Base-by-base conservation (phyloP, 2,113 vertebrate species). In the Poecile atricapillus region DNA sequence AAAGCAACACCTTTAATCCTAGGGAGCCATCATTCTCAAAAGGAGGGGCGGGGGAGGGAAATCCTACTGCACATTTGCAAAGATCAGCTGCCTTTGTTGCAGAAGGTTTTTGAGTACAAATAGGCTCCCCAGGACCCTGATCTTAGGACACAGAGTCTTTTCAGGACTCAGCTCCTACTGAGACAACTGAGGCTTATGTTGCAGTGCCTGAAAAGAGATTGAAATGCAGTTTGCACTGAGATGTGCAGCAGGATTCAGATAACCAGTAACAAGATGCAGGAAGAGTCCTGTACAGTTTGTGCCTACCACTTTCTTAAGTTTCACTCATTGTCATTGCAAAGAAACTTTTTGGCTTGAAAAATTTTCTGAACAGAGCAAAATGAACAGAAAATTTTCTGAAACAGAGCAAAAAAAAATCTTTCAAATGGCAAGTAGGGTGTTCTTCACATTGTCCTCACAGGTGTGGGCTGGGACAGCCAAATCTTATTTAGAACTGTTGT, bases 61-160 rank as follows among this genome's bases (percentile, higher is more conserved):
- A 52, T 39, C 43, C 22, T 53, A 30, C 41, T 3, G 1, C 69
- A 79, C 41, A 60, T 87, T 94, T 89, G 44, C 60, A 86, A 79
- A 87, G 46, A 86, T 68, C 58, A 62, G 41, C 41, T 30, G 62
- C 69, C 50, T 89, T 89, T 82, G 78, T 65, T 89, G 62, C 37
- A 93, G 81, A 87, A 94, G 92, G 31, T 37, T 53, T 91, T 84
- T 65, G 22, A 81, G 65, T 37, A 67, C 44, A 94, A 91, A 94
- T 17, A 75, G 52, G 23, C 52, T 83, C 87, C 53, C 62, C 49
- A 82, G 81, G 44, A 95, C 46, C 20, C 70, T 58, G 58, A 68
- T 71, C 69, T 89, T 58, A 20, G 67, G 53, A 56, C 3, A 22
- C 9, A 65, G 5, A 58, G 19, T 24, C 69, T 84, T 93, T 94